A percentile compares a stretch with the other conserved stretches of the same genome.
Evolutionary conservation across 2,888 invertebrate genomes (phyloP).

Genomic region (Synergus japonicus): DNA sequence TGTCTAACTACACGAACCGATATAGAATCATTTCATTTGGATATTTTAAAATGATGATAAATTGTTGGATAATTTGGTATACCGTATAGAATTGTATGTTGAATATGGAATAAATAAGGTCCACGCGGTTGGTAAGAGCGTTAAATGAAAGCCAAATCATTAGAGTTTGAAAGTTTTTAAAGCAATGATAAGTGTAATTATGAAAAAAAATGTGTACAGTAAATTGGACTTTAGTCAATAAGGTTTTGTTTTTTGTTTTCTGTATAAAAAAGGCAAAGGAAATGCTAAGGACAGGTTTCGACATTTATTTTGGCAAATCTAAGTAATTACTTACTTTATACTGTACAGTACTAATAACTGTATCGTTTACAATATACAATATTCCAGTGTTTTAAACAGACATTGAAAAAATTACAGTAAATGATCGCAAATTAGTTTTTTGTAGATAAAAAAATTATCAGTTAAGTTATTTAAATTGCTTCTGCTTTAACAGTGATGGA

Average conservation of each 20-base stretch:
- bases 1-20: too few relatives aligned
- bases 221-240: constrained; percentile 4
- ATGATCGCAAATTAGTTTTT: neutral
- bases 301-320: constrained; percentile 7
- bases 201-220: neutral
- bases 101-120: neutral
- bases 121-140: neutral
- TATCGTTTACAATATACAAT: neutral
- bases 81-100: neutral
- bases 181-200: neutral
- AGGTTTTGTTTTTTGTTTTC: neutral
- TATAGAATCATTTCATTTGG: too few relatives aligned
- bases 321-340: neutral
- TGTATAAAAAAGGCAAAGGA: constrained; percentile 7
- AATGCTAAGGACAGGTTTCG: constrained; percentile 4
- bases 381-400: neutral
- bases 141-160: neutral
- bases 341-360: constrained; percentile 17
- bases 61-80: neutral
- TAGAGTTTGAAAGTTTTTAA: constrained; percentile 2
- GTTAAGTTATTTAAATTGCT: constrained; percentile 11
- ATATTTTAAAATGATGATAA: neutral
- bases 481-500: constrained; percentile 14
- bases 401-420: constrained; percentile 19
- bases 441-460: constrained; percentile 25